Conservation (phyloP, 1,140 invertebrate species). For the Teleogryllus occipitalis region DNA sequence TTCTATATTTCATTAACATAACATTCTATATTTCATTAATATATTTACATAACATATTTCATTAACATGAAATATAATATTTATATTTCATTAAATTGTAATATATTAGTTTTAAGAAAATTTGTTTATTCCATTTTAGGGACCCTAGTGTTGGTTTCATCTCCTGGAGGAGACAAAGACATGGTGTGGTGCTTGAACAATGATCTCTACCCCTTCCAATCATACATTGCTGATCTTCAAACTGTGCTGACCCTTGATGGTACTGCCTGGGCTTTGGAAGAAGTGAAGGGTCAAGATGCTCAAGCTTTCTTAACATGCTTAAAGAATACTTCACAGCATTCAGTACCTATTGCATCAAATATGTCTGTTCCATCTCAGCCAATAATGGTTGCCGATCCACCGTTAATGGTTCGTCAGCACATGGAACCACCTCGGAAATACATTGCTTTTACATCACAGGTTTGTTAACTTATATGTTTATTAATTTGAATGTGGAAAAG, state of each 20-base stretch:
- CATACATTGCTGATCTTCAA: conserved; percentile 62
- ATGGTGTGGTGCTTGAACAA: conserved; percentile 66
- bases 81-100: background rate
- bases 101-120: too few relatives aligned
- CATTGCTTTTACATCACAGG: conserved; percentile 75
- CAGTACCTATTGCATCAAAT: background rate
- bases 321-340: background rate
- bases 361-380: background rate
- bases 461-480: conserved; percentile 25
- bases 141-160: conserved; percentile 59
- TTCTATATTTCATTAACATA: background rate
- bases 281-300: conserved; percentile 37
- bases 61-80: too few relatives aligned
- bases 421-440: conserved; percentile 64
- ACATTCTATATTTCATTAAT: too few relatives aligned
- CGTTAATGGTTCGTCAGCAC: conserved; percentile 65
- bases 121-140: conserved; percentile 37
- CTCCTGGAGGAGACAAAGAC: conserved; percentile 45
- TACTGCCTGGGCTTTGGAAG: conserved; percentile 70
- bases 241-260: conserved; percentile 71
- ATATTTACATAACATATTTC: too few relatives aligned
- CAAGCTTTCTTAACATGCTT: background rate
- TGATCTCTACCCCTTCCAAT: conserved; percentile 55
- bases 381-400: conserved; percentile 39
- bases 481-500: too few relatives aligned